A percentile compares a stretch with the other conserved stretches of the same genome.
These are phyloP conservation scores for Sinodicranocentrus sp. DNA, from an alignment of 2,888 invertebrate genomes.

Conservation along the genomic window DNA sequence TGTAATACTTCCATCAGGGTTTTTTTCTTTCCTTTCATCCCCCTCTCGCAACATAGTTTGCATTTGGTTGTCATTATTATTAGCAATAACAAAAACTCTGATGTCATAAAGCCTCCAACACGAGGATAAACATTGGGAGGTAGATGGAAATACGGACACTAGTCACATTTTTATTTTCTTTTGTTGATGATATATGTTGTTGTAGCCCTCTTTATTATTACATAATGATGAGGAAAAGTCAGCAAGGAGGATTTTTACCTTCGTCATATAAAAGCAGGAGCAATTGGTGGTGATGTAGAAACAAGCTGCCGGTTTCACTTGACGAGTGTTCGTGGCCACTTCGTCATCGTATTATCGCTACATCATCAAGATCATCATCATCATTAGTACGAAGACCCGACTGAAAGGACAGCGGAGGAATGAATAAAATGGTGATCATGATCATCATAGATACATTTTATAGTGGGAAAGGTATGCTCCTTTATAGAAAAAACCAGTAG, in stretches of 20 bases:
- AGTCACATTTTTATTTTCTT: slow-evolving; percentile 1
- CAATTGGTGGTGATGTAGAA: slow-evolving; percentile 47
- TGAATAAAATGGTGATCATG: slow-evolving; percentile 40
- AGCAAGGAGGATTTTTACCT: slow-evolving; percentile 30
- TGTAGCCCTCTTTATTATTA: slow-evolving; percentile 29
- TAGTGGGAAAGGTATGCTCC: slow-evolving; percentile 13
- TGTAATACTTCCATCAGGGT: slow-evolving; percentile 29
- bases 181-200: slow-evolving; percentile 46
- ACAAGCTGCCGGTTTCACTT: slow-evolving; percentile 63
- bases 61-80: slow-evolving; percentile 45
- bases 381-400: slow-evolving; percentile 49
- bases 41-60: slow-evolving; percentile 23
- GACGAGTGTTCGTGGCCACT: slow-evolving; percentile 54
- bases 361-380: slow-evolving; percentile 63
- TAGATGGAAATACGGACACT: not conserved
- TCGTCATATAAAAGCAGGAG: not conserved
- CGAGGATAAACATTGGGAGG: slow-evolving; percentile 53
- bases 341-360: slow-evolving; percentile 57
- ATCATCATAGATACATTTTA: not conserved
- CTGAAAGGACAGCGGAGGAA: slow-evolving; percentile 47
- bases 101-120: slow-evolving; percentile 34
- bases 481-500: slow-evolving; percentile 52
- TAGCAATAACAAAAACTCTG: slow-evolving; percentile 52
- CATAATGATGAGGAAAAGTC: slow-evolving; percentile 40
- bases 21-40: no score